A percentile compares a stretch with the other conserved stretches of the same genome.
Conservation (phyloP, 2,888 invertebrate genomes). For the Hypomecis atomaria region DNA sequence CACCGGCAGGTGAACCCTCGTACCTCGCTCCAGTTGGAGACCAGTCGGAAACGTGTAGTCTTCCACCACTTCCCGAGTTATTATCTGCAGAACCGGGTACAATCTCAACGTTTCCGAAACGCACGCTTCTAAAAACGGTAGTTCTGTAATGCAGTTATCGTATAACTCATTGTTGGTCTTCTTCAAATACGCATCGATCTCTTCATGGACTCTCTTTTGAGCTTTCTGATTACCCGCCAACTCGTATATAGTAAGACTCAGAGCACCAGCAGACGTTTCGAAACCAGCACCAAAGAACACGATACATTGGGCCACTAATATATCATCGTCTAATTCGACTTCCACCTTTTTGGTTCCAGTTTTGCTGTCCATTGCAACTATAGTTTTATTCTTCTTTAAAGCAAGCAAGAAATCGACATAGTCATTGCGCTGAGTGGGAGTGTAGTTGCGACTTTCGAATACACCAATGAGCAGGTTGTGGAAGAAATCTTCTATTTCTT, state of each 20-base stretch:
- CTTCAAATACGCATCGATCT: conserved; percentile 51
- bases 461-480: conserved; percentile 3
- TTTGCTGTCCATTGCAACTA: not conserved
- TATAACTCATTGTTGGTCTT: conserved; percentile 41
- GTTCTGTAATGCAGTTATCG: conserved; percentile 51
- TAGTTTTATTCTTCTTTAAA: not conserved
- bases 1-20: no score
- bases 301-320: conserved; percentile 18
- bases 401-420: conserved; percentile 7
- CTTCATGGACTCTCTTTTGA: conserved; percentile 33
- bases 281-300: conserved; percentile 25
- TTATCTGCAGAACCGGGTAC: conserved; percentile 48
- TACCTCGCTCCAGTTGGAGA: conserved; percentile 48
- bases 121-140: conserved; percentile 54
- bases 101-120: conserved; percentile 52
- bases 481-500: conserved; percentile 14
- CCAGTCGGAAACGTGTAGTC: conserved; percentile 52
- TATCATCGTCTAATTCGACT: conserved; percentile 1
- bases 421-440: conserved; percentile 12
- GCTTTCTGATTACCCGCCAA: conserved; percentile 20
- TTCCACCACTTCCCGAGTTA: conserved; percentile 50
- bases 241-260: conserved; percentile 21
- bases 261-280: conserved; percentile 15
- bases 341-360: conserved; percentile 2
- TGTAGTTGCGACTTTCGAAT: conserved; percentile 9